Conservation (phyloP, 2,113 vertebrate genomes). For the Bambusicola thoracicus region DNA sequence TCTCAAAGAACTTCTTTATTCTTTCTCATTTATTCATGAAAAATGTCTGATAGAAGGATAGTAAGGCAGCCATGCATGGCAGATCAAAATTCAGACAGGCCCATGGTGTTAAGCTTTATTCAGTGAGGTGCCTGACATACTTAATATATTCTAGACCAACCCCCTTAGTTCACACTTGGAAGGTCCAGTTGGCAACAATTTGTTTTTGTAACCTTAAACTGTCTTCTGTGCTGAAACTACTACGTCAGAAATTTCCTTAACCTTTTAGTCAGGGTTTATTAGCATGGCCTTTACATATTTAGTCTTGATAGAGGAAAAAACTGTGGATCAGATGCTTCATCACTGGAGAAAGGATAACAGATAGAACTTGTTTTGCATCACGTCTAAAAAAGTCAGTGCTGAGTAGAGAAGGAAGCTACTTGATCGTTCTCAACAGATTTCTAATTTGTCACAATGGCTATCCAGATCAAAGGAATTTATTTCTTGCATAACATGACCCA, state of each 20-base stretch:
- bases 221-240: neutral
- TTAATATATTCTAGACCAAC: neutral
- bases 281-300: neutral
- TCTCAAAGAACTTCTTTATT: conserved; percentile 17
- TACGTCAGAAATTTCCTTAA: neutral
- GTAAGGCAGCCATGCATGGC: neutral
- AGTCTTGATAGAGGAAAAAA: neutral
- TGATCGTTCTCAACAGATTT: neutral
- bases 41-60: neutral
- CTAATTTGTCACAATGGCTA: neutral
- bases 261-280: neutral
- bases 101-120: neutral
- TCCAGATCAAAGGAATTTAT: neutral
- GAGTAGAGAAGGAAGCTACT: neutral
- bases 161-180: neutral
- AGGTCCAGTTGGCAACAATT: neutral
- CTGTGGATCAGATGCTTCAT: neutral
- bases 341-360: neutral
- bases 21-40: neutral
- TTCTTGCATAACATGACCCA: neutral
- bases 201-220: neutral
- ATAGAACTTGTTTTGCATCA: neutral
- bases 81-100: neutral
- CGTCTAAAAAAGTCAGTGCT: neutral
- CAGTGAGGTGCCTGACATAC: neutral